Evolutionary conservation across 2,113 vertebrate species (phyloP), one percentile per base, ranked within the genome.

Genomic region (Psettodes erumei): DNA sequence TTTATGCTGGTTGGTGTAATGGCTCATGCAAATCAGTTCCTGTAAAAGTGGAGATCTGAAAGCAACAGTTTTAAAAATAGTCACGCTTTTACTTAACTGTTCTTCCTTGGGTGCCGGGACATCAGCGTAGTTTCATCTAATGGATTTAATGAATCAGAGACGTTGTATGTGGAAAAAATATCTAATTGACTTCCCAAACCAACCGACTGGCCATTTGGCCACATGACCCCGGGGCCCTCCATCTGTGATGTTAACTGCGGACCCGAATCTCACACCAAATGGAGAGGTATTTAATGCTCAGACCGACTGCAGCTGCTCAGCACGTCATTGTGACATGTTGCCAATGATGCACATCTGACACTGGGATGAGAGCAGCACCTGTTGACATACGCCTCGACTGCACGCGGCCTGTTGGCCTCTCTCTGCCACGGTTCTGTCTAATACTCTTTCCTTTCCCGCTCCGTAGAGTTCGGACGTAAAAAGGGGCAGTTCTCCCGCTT

Each of bases 401-500:
- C 27, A 63, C 51, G 37, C 4, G 7, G 10, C 55, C 2, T 25
- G 42, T 6, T 42, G 16, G 6, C 32, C 3, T 45, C 4, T 37
- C 7, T 48, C 5, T 56, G 4, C 40, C 30, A 8, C 25, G 21
- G 7, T 72, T 58, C 63, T 37, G 5, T 37, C 8, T 60, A 13
- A 60, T 75, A 55, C 1, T 53, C 1, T 48, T 56, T 53, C 8
- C 4, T 62, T 75, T 48, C 9, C 77, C 21, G 10, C 40, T 53
- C 70, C 6, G 25, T 51, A 90, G 86, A 86, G 90, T 15, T 90
- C 91, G 43, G 91, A 92, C 50, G 82, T 90, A 75, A 92, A 91
- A 86, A 84, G 87, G 63, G 90, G 90, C 40, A 86, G 81, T 58
- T 93, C 90, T 68, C 90, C 92, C 58, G 90, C 92, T 66, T 92